Percentiles rank a stretch among this genome's conserved stretches.
phyloP scores from a whole-genome alignment of 2,113 vertebrate species.

The Burhinus oedicnemus region DNA sequence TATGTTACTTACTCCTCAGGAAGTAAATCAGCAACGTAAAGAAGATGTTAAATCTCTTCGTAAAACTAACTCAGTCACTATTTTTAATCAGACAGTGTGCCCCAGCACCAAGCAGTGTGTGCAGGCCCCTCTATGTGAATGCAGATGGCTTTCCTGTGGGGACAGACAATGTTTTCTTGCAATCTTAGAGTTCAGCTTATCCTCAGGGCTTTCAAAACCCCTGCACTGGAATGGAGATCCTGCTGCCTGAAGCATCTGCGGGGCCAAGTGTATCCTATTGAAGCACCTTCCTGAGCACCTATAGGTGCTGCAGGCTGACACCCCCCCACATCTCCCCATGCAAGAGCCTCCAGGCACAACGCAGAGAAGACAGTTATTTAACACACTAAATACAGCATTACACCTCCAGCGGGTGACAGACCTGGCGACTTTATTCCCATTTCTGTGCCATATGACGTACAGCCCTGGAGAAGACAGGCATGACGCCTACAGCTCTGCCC shows the following conservation, averaged over 20 bases:
- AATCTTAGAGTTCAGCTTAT: neutral
- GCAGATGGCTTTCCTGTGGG: neutral
- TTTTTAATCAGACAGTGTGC: neutral
- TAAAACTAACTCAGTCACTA: neutral
- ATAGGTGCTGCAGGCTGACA: neutral
- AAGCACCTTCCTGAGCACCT: neutral
- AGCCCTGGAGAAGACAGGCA: neutral
- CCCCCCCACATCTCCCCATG: no score
- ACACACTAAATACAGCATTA: neutral
- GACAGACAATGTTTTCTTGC: neutral
- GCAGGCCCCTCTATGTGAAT: neutral
- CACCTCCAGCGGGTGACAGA: neutral
- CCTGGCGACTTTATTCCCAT: accelerated
- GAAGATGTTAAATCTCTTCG: neutral
- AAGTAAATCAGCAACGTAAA: conserved; percentile 15
- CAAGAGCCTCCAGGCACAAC: neutral
- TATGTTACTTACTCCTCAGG: conserved; percentile 39
- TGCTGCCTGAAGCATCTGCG: neutral
- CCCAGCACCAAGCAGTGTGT: neutral
- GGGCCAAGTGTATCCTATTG: neutral
- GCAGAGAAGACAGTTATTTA: neutral
- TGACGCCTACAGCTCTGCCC: neutral
- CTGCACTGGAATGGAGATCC: neutral
- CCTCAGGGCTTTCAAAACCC: neutral
- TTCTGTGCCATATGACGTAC: neutral